Evolutionary conservation across 2,888 invertebrate genomes (phyloP).

Genomic region (Andrena praecox): DNA sequence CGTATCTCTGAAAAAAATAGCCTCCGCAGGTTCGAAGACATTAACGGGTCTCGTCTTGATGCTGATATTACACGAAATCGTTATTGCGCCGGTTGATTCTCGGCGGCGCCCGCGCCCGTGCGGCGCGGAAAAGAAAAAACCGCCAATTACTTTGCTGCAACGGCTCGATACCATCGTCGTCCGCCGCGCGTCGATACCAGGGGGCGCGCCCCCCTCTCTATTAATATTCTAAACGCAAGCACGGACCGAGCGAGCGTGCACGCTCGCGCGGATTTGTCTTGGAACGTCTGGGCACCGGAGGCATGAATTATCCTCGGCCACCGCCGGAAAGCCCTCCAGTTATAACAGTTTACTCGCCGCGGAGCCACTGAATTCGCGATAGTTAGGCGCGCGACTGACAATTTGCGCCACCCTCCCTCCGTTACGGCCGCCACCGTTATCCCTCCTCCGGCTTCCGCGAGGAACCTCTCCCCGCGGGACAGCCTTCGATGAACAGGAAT

Average conservation of each 20-base stretch:
- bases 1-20: conserved; percentile 46
- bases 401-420: conserved; percentile 29
- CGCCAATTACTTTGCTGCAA: conserved; percentile 46
- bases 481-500: neutral
- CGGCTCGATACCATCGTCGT: conserved; percentile 34
- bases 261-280: conserved; percentile 42
- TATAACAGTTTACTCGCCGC: conserved; percentile 59
- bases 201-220: neutral
- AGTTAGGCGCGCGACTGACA: conserved; percentile 34
- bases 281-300: conserved; percentile 20
- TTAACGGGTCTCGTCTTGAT: conserved; percentile 50
- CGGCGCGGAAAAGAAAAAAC: neutral
- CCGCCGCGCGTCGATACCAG: conserved; percentile 33
- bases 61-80: conserved; percentile 51
- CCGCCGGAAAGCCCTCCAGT: conserved; percentile 57
- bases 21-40: conserved; percentile 42
- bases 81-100: conserved; percentile 32
- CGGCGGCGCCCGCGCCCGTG: neutral
- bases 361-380: conserved; percentile 47
- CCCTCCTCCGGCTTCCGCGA: neutral
- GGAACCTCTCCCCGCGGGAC: neutral
- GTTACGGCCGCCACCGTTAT: conserved; percentile 13
- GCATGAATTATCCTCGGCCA: conserved; percentile 41
- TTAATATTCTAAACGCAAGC: conserved; percentile 58
- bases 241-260: conserved; percentile 9